These are phyloP conservation scores for Lathamus discolor DNA, from an alignment of 2,113 vertebrate genomes.

Conservation along the genomic window DNA sequence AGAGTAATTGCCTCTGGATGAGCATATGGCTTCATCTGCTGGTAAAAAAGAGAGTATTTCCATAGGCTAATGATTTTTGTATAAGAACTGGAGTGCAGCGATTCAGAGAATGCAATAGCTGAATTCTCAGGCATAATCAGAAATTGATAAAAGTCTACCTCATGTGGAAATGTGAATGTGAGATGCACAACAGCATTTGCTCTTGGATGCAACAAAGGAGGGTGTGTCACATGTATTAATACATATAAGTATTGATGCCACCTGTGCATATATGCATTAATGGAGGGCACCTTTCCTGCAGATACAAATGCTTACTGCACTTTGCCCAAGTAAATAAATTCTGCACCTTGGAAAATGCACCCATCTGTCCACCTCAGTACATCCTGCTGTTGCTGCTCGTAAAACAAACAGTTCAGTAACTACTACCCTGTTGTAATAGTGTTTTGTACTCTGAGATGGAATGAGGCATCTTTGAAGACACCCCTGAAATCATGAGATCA, in stretches of 20 bases:
- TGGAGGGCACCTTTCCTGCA: neutral
- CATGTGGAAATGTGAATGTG: neutral
- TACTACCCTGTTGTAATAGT: neutral
- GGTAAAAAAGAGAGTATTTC: neutral
- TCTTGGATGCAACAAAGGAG: neutral
- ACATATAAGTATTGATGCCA: neutral
- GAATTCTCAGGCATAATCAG: neutral
- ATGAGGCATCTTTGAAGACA: neutral
- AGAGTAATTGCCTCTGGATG: slow-evolving; percentile 48
- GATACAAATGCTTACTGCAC: neutral
- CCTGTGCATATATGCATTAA: neutral
- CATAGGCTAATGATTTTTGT: slow-evolving; percentile 24
- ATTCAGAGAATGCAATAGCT: neutral
- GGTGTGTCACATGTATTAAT: neutral
- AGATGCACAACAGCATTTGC: neutral
- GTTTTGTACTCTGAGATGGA: neutral
- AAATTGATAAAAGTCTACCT: neutral
- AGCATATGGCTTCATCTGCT: neutral
- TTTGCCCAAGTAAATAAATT: neutral
- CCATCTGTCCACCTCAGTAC: neutral
- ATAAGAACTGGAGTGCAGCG: neutral
- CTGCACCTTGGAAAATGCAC: neutral
- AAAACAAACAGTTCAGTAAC: neutral
- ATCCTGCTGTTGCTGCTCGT: neutral
- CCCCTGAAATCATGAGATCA: neutral